Evolutionary conservation across 2,888 invertebrate species (phyloP).

Genomic region (Synanthedon vespiformis): DNA sequence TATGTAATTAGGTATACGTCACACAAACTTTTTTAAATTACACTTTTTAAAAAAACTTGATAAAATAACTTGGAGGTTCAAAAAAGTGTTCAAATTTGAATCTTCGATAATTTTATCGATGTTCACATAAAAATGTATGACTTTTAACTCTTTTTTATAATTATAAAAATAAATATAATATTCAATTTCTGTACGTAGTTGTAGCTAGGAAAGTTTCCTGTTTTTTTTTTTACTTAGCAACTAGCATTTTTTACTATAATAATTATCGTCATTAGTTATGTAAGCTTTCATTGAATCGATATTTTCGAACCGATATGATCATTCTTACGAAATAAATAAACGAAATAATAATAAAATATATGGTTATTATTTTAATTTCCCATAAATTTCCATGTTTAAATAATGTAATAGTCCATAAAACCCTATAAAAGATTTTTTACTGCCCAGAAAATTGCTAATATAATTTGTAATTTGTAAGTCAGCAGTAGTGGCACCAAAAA

Average conservation of each 20-base stretch:
- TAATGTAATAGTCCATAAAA: too few species aligned
- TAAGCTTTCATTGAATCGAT: conserved; percentile 29
- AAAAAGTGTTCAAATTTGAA: conserved; percentile 30
- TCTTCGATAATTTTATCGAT: conserved; percentile 54
- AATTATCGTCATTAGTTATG: conserved; percentile 27
- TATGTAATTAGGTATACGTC: not conserved
- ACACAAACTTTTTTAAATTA: not conserved
- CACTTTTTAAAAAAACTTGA: conserved; percentile 16
- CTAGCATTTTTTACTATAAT: conserved; percentile 18
- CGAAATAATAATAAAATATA: conserved; percentile 20
- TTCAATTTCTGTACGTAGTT: conserved; percentile 22
- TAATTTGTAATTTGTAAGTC: too few species aligned
- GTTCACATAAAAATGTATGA: conserved; percentile 2
- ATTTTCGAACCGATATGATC: conserved; percentile 26
- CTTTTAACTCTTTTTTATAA: conserved; percentile 17
- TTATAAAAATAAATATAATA: conserved; percentile 23
- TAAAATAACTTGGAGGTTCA: conserved; percentile 56
- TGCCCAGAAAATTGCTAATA: too few species aligned
- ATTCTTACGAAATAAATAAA: conserved; percentile 39
- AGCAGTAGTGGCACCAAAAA: too few species aligned
- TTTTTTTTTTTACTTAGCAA: conserved; percentile 30
- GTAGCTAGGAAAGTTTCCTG: conserved; percentile 28
- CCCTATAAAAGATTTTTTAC: too few species aligned
- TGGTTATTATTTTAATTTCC: conserved; percentile 8
- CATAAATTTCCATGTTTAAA: too few species aligned